A percentile compares a stretch with the other conserved stretches of the same genome.
Evolutionary conservation across 2,113 vertebrate genomes (phyloP).

Genomic region (Apodemus speciosus): DNA sequence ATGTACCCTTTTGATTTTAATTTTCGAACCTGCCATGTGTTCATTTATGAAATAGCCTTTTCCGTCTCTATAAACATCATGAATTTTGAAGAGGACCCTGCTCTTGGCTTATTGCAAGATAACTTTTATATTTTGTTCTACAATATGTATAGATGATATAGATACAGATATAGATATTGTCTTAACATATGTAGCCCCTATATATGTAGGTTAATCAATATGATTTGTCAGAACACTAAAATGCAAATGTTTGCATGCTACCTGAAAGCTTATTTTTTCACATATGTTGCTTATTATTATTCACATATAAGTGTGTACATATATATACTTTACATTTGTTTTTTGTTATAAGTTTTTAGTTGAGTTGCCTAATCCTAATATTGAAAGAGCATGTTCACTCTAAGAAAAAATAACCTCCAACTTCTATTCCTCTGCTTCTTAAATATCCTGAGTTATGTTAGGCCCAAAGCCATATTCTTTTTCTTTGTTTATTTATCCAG

Average conservation of each 20-base stretch:
- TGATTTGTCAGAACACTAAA: neutral
- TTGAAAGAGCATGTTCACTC: neutral
- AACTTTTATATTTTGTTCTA: neutral
- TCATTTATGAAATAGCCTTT: neutral
- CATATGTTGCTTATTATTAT: neutral
- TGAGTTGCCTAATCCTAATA: neutral
- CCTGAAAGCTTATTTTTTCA: neutral
- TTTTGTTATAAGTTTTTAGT: constrained; percentile 22
- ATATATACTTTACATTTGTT: neutral
- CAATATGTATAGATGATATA: neutral
- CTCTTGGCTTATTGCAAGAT: neutral
- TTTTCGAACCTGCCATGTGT: neutral
- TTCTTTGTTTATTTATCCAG: neutral
- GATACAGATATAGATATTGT: neutral
- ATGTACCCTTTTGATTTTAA: neutral
- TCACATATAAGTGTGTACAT: neutral
- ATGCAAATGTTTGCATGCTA: neutral
- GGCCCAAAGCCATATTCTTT: neutral
- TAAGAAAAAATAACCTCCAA: neutral
- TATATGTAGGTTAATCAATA: neutral
- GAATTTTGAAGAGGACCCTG: neutral
- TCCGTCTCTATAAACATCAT: neutral
- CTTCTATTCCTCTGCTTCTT: neutral
- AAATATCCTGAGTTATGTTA: constrained; percentile 27
- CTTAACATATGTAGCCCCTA: no score